Base-by-base conservation (phyloP, 2,797 vertebrate species). In the Scomberomorus guttatus region DNA sequence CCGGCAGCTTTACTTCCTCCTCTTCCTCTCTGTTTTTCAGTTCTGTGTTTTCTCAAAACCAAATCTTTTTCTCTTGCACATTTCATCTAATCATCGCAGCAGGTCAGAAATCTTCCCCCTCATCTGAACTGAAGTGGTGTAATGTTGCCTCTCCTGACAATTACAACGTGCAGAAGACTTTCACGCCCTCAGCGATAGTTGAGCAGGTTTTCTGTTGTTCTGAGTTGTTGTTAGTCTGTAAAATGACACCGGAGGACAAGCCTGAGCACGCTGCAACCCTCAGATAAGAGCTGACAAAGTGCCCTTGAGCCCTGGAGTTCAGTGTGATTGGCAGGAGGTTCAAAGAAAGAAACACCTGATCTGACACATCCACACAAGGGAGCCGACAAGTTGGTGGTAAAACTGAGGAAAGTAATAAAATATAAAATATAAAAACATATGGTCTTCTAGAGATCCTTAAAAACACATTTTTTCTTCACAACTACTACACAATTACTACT, bases 221-320 rank as follows among this genome's bases (percentile, higher is more conserved):
- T 55, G 5, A 7, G 7, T 34, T 71, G 52, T 59, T 66, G 79
- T 90, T 88, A 59, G 48, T 75, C 15, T 78, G 87, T 77, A 89
- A 91, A 88, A 67, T 64, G 74, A 89, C 64, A 78, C 72, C 88
- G 80, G 62, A 83, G 54, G 62, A 46, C 92, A 86, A 83, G 91
- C 76, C 84, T 0, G 59, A 86, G 73, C 93, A 85, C 3, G 81
- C 29, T 9, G 17, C 60, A 57, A 32, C 27, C 39, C 34, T 61
- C 65, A 9, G 20, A 66, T 51, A 34, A 32, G 25, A 4, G 58
- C 64, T 63, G 54, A 65, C 68, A 27, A 60, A 42, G 67, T 51
- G 67, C 29, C 29, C 29, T 6, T 6, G 27, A 80, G 79, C 55
- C 27, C 54, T 6, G 24, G 29, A 79, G 58, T 55, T 82, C 69